Evolutionary conservation across 1,140 invertebrate genomes (phyloP), one percentile per base, ranked within the genome.

Genomic region (Ylistrum balloti): DNA sequence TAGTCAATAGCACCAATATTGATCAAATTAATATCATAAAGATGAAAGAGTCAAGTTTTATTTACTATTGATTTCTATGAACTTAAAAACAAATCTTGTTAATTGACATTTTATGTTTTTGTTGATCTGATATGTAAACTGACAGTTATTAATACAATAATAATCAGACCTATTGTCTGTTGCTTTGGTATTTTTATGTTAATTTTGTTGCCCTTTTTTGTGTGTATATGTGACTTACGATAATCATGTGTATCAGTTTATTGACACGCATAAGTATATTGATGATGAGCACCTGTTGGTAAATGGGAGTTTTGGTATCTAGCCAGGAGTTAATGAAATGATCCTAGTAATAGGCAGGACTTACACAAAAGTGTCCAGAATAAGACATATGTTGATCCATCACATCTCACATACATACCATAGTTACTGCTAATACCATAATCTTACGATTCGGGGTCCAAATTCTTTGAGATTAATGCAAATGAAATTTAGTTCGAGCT

Each of bases 301-400:
- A 74, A 74, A 74, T 74, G 56, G 56, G 1, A 74, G 56, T 74
- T 74, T 74, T 74, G 56, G 56, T 74, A 74, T 28, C 2, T 74
- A 74, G 56, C 56, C 56, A 74, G 56, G 13, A 74, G 56, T 74
- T 74, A 74, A 74, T 74, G 22, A 28, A 17, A 74, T 74, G 56
- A 28, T 74, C 7, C 9, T 74, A 38, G 35, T 38, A 13, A 5
- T 7, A 74, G n/a, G 56, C 56, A n/a, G 56, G 9, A 74, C 22
- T 7, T 74, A 74, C 13, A 74, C 56, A 74, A 7, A 74, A 74
- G 56, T 74, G 56, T 74, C 56, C 56, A 74, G 56, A 74, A 74
- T n/a, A 74, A 3, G 41, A 17, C 17, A 45, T 17, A n/a, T 74
- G 22, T 74, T 74, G 22, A 74, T 74, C 56, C 9, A 13, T 5